Conservation (phyloP, 2,888 invertebrate species). For the Gisinianus flammeolus region DNA sequence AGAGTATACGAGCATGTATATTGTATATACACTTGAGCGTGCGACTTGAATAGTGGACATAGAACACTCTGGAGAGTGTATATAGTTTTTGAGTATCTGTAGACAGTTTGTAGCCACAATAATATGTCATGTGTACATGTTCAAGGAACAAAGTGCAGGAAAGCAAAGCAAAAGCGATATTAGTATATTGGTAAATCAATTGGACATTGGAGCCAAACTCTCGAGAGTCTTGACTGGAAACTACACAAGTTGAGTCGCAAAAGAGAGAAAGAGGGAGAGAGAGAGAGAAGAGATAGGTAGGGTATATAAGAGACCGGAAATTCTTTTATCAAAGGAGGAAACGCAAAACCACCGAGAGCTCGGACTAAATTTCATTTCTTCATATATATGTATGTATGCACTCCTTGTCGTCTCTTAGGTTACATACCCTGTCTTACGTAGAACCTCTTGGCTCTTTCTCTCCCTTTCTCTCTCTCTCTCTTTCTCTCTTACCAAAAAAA, state of each 20-base stretch:
- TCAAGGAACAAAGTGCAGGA: not conserved
- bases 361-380: slow-evolving; percentile 31
- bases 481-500: not conserved
- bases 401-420: slow-evolving; percentile 13
- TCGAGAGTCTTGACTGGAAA: not conserved
- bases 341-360: slow-evolving; percentile 50
- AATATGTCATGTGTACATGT: not conserved
- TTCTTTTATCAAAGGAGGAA: slow-evolving; percentile 55
- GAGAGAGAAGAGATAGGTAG: not conserved
- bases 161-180: not conserved
- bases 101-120: not conserved
- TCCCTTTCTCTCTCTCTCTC: not conserved
- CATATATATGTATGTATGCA: not conserved
- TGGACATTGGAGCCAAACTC: no score
- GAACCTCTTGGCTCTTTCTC: not conserved
- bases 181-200: not conserved
- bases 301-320: slow-evolving; percentile 48
- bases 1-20: no score
- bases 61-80: not conserved
- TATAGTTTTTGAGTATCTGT: not conserved
- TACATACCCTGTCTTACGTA: not conserved
- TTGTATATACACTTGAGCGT: no score
- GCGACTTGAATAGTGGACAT: no score
- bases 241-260: not conserved
- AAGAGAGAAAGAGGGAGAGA: not conserved